A percentile compares a stretch with the other conserved stretches of the same genome.
These are phyloP conservation scores for Cryptosula pallasiana DNA, from an alignment of 2,888 invertebrate species.

Conservation along the genomic window DNA sequence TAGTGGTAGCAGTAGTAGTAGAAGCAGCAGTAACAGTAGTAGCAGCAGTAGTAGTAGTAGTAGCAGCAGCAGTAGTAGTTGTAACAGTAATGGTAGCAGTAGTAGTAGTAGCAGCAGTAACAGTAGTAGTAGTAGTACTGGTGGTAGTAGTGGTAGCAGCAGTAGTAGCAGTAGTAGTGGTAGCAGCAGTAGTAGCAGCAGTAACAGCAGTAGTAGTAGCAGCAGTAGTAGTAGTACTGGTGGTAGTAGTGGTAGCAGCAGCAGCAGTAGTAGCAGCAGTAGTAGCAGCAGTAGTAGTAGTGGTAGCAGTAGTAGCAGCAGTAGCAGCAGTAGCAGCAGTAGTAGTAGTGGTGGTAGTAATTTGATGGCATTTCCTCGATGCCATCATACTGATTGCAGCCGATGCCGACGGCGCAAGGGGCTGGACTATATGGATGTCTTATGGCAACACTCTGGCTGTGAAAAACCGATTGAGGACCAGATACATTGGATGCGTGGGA, in stretches of 20 bases:
- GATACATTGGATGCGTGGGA: conserved; percentile 2
- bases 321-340: not conserved
- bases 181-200: conserved; percentile 23
- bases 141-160: conserved; percentile 23
- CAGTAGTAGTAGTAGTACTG: conserved; percentile 23
- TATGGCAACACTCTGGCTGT: not conserved
- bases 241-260: conserved; percentile 6
- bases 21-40: conserved; percentile 9
- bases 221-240: conserved; percentile 20
- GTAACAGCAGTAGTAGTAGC: conserved; percentile 24
- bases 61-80: conserved; percentile 25
- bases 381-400: not conserved
- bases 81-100: conserved; percentile 9
- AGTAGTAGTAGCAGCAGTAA: conserved; percentile 23
- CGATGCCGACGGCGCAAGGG: conserved; percentile 16
- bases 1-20: too few species aligned
- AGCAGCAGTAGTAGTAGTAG: conserved; percentile 25
- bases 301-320: not conserved
- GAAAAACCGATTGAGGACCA: conserved; percentile 1
- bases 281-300: not conserved
- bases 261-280: conserved; percentile 21
- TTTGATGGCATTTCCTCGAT: not conserved
- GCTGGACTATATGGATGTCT: conserved; percentile 9
- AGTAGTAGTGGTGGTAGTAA: not conserved
- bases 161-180: conserved; percentile 21